phyloP scores from a whole-genome alignment of 2,113 vertebrate genomes.

The Vicugna pacos region DNA sequence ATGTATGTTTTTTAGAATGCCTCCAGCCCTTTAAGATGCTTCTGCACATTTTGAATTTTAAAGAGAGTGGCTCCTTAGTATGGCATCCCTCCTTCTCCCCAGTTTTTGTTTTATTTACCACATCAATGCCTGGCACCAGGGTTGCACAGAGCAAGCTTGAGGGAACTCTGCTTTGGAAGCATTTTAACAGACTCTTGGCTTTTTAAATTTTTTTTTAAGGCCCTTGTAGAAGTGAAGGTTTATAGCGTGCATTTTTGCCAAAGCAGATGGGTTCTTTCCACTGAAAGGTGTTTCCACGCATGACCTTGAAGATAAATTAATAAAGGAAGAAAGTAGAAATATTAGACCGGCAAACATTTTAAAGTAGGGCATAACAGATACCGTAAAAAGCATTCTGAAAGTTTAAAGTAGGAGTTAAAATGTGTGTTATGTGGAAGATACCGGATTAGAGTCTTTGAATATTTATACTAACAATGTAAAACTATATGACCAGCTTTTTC shows the following conservation, averaged over 20 bases:
- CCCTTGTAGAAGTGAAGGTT: slow-evolving; percentile 32
- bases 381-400: slow-evolving; percentile 51
- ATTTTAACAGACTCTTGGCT: neutral
- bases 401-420: slow-evolving; percentile 60
- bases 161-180: neutral
- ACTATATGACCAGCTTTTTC: neutral
- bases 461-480: slow-evolving; percentile 45
- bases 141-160: neutral
- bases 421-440: slow-evolving; percentile 27
- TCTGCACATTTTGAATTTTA: neutral
- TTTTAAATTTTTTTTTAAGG: neutral
- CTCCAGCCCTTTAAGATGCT: neutral
- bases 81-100: rapidly evolving
- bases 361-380: slow-evolving; percentile 48
- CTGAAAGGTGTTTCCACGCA: neutral
- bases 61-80: neutral
- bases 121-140: neutral
- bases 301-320: slow-evolving; percentile 64
- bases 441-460: slow-evolving; percentile 47
- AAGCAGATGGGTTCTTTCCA: neutral
- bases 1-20: neutral
- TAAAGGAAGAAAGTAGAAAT: slow-evolving; percentile 54
- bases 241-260: slow-evolving; percentile 19
- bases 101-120: neutral
- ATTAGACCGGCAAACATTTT: slow-evolving; percentile 58